These are phyloP conservation scores for Sebastes cheni DNA, from an alignment of 2,797 vertebrate species.

Conservation along the genomic window DNA sequence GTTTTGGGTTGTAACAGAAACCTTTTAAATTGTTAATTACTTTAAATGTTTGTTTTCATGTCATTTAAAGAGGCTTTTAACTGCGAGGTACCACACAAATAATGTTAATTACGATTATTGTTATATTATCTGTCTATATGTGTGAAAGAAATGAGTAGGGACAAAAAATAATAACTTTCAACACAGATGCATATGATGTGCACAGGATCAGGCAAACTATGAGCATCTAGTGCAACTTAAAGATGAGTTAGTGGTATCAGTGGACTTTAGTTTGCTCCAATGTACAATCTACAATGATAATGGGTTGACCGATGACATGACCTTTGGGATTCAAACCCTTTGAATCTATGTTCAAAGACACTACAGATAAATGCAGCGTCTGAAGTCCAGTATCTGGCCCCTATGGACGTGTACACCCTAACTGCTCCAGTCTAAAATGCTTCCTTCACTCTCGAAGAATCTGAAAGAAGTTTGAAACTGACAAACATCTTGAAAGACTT, in stretches of 20 bases:
- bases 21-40: not conserved
- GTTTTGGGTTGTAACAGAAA: not conserved
- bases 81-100: not conserved
- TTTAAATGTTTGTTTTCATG: not conserved
- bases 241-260: slow-evolving; percentile 6
- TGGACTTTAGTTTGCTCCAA: not conserved
- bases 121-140: not conserved
- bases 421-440: slow-evolving; percentile 52
- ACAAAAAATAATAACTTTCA: not conserved
- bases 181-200: not conserved
- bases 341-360: slow-evolving; percentile 65
- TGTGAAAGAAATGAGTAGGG: not conserved
- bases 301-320: not conserved
- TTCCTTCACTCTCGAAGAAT: slow-evolving; percentile 36
- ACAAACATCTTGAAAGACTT: slow-evolving; percentile 40
- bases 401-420: slow-evolving; percentile 29
- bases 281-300: slow-evolving; percentile 27
- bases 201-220: not conserved
- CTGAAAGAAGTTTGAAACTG: slow-evolving; percentile 12
- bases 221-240: not conserved
- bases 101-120: not conserved
- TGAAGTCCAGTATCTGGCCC: slow-evolving; percentile 56
- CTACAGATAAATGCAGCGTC: slow-evolving; percentile 46
- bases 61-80: not conserved
- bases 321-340: slow-evolving; percentile 37